Percentiles rank a stretch among this genome's conserved stretches.
Conservation (phyloP, 1,140 invertebrate genomes). For the Drosophila nasuta region DNA sequence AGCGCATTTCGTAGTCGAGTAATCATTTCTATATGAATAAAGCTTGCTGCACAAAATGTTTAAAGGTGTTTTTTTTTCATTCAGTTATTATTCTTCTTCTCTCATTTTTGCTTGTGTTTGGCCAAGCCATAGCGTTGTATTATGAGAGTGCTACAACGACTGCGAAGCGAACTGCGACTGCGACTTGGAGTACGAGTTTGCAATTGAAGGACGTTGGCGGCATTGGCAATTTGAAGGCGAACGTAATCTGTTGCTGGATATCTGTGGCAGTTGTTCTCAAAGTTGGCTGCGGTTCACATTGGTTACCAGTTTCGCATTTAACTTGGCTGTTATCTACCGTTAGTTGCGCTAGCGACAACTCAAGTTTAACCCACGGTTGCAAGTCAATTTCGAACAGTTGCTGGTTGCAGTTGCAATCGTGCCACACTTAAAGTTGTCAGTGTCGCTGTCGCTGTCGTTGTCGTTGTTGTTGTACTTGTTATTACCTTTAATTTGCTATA, state of each 20-base stretch:
- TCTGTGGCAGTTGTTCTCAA: conserved; percentile 26
- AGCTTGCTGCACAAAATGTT: conserved; percentile 33
- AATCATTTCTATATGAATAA: not conserved
- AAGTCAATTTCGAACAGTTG: conserved; percentile 39
- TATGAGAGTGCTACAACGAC: conserved; percentile 15
- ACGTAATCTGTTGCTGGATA: conserved; percentile 48
- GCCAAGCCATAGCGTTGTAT: conserved; percentile 42
- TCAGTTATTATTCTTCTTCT: conserved; percentile 3
- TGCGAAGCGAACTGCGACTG: conserved; percentile 30
- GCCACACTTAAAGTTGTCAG: conserved; percentile 48
- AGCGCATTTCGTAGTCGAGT: not conserved
- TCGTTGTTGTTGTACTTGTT: conserved; percentile 56
- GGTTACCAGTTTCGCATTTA: conserved; percentile 8
- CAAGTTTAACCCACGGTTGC: conserved; percentile 11
- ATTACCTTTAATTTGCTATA: conserved; percentile 69
- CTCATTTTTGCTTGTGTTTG: conserved; percentile 41
- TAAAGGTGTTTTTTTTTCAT: conserved; percentile 47
- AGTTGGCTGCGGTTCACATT: not conserved
- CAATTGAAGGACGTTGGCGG: conserved; percentile 70
- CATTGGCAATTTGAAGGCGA: conserved; percentile 63
- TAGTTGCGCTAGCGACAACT: not conserved
- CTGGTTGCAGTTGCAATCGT: conserved; percentile 48
- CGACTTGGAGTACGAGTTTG: conserved; percentile 32
- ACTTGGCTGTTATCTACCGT: conserved; percentile 29
- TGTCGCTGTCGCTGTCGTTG: conserved; percentile 41